Base-by-base conservation (phyloP, 2,888 invertebrate species). In the Oxycera nigricornis region DNA sequence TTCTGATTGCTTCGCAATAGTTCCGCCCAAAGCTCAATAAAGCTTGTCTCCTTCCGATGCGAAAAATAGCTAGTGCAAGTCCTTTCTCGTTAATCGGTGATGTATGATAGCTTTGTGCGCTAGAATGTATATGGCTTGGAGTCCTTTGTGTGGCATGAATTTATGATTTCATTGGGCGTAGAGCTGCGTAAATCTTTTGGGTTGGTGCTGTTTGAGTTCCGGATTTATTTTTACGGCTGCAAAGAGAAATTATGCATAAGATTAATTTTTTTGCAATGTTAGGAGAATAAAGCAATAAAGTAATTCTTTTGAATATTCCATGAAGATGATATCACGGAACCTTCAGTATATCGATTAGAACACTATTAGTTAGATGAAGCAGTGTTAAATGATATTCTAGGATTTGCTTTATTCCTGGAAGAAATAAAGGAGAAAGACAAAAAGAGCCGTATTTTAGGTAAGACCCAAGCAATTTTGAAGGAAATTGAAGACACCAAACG, bases 161-260 rank as follows among this genome's bases (percentile, higher is more conserved):
- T 39, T 65, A 24, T 24, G 65, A 41, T 41, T 35, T 41, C 22
- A 22, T 65, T 65, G 6, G 7, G 65, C 20, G 22, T 65, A 1
- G 62, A n/a, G 41, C 11, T 41, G 11, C 35, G 30, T 17, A 31
- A 9, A 61, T 4, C 61, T 61, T 61, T n/a, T 22, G 55, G 4
- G 55, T 55, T 22, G 55, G 14, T 22, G 4, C 17, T 17, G 4
- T 55, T 55, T 22, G 55, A 55, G 46, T 46, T 46, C 46, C 11
- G 17, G 46, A 46, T 46, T 46, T 46, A 46, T 46, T 7, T 46
- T 14, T 14, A 3, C 2, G 3, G 46, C 46, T 46, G 46, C 4
- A 46, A 46, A 46, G 46, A 46, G 46, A 46, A 46, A 46, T n/a
- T 46, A 46, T 46, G 46, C 46, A 46, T n/a, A 17, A 46, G 46